phyloP scores from a whole-genome alignment of 2,113 vertebrate genomes.

The Oenanthe melanoleuca region DNA sequence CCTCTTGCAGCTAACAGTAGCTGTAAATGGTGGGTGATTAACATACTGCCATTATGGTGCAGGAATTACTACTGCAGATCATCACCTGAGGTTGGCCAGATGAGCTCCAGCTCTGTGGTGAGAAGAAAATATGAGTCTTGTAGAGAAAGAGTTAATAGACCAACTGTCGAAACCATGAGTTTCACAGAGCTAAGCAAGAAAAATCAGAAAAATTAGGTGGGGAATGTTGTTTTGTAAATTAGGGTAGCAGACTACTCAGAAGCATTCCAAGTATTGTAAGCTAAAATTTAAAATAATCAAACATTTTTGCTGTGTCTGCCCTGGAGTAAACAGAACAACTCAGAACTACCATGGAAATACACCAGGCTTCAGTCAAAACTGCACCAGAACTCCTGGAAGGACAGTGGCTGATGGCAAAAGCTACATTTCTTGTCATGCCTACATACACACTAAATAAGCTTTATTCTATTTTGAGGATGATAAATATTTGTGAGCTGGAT shows the following conservation, averaged over 20 bases:
- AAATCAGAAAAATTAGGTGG: not conserved
- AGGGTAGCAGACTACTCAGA: not conserved
- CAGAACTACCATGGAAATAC: not conserved
- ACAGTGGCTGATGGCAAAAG: not conserved
- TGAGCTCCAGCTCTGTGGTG: not conserved
- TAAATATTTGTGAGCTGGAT: not conserved
- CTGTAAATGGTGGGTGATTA: not conserved
- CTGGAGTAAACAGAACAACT: conserved; percentile 1
- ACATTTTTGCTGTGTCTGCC: not conserved
- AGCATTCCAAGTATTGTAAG: conserved; percentile 4
- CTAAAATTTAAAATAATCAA: conserved; percentile 25
- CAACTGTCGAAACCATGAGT: not conserved
- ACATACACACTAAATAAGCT: not conserved
- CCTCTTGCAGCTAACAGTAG: not conserved
- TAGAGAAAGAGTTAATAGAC: not conserved
- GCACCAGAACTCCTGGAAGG: not conserved
- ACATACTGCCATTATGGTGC: not conserved
- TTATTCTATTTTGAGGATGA: not conserved
- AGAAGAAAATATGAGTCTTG: not conserved
- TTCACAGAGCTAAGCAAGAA: conserved; percentile 10
- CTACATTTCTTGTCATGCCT: not conserved
- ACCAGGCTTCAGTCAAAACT: not conserved
- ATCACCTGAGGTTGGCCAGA: not conserved
- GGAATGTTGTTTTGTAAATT: not conserved
- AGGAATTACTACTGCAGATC: not conserved